These are phyloP conservation scores for Hydrozoanthus gracilis DNA, from an alignment of 92 coral and sea anemone genomes.

Conservation along the genomic window DNA sequence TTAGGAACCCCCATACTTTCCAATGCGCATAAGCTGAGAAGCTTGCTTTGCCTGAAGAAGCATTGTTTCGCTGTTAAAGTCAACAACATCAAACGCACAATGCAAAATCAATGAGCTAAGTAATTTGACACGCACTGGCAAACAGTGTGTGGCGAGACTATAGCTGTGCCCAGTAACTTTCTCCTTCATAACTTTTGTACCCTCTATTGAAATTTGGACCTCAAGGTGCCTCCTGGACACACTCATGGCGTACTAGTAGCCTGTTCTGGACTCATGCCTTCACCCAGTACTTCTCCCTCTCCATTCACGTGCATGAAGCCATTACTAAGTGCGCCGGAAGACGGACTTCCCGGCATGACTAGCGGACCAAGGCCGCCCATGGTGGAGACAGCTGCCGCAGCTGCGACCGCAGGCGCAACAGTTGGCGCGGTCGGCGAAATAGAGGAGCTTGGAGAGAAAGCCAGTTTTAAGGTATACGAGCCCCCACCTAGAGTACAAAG, in stretches of 20 bases:
- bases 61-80: not conserved
- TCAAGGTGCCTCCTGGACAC: not conserved
- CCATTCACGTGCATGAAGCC: constrained; percentile 72
- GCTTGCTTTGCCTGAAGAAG: not conserved
- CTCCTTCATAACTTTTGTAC: constrained; percentile 13
- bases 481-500: constrained; percentile 83
- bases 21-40: not conserved
- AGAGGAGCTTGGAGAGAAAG: constrained; percentile 98
- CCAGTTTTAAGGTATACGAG: constrained; percentile 95
- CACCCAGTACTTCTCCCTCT: constrained; percentile 29
- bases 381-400: constrained; percentile 95
- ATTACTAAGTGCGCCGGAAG: constrained; percentile 40
- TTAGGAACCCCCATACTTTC: not conserved
- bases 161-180: not conserved
- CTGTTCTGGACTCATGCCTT: constrained; percentile 37
- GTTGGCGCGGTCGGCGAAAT: constrained; percentile 99
- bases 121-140: not conserved
- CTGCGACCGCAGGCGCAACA: constrained; percentile 99
- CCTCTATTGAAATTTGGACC: not conserved
- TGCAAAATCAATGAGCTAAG: not conserved
- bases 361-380: constrained; percentile 76
- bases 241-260: constrained; percentile 32
- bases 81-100: not conserved
- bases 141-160: not conserved
- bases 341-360: constrained; percentile 81